Evolutionary conservation across 2,113 vertebrate species (phyloP).

Genomic region (Butastur rufipennis): DNA sequence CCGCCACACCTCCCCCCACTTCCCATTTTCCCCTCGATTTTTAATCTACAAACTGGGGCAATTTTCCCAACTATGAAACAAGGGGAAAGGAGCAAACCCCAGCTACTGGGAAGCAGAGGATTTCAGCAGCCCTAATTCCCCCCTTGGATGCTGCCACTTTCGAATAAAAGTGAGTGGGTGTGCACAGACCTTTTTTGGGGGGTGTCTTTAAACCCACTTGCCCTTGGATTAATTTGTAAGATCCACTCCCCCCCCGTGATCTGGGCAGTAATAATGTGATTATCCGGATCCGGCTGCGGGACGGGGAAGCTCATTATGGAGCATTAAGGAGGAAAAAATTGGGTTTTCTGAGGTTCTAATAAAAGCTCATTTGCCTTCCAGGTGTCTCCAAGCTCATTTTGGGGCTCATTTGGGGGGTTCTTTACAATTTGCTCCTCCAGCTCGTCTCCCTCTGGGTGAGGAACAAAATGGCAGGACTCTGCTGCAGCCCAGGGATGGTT

Average conservation of each 20-base stretch:
- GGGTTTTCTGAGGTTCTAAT: background rate
- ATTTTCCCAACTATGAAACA: background rate
- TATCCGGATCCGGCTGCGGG: background rate
- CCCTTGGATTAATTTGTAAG: background rate
- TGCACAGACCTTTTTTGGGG: background rate
- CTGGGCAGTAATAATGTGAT: background rate
- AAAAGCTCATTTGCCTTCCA: background rate
- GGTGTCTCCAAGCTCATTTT: background rate
- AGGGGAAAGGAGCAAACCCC: background rate
- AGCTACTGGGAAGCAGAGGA: background rate
- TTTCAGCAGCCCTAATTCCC: background rate
- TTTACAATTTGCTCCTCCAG: background rate
- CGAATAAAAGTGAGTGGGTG: rapidly evolving
- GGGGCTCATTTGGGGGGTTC: background rate
- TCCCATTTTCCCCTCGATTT: background rate
- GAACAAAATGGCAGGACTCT: background rate
- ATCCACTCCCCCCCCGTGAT: rapidly evolving
- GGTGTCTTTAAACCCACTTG: background rate
- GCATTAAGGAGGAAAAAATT: background rate
- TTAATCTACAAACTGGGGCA: background rate
- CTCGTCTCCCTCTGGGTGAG: rapidly evolving
- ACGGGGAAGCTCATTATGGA: background rate
- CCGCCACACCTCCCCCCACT: rapidly evolving
- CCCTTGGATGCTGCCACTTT: background rate
- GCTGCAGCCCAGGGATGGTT: background rate